A percentile compares a stretch with the other conserved stretches of the same genome.
These are phyloP conservation scores for Fistularia commersonii DNA, from an alignment of 2,797 vertebrate species.

Conservation along the genomic window DNA sequence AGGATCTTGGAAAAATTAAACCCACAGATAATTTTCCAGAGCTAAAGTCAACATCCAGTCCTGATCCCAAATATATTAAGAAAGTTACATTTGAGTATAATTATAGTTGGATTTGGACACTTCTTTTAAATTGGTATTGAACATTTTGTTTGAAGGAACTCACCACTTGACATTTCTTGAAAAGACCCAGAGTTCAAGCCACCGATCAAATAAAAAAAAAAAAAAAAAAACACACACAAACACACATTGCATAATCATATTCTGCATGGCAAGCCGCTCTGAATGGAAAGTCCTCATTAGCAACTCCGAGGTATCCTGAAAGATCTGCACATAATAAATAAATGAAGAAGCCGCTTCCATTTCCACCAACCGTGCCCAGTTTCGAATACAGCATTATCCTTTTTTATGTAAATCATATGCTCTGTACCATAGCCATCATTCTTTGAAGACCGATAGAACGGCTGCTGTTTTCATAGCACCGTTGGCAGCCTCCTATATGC, in stretches of 20 bases:
- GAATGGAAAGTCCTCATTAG: slow-evolving; percentile 28
- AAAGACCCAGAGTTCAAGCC: slow-evolving; percentile 7
- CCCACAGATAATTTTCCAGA: too few species aligned
- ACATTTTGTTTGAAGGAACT: too few species aligned
- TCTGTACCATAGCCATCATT: slow-evolving; percentile 22
- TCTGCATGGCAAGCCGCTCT: slow-evolving; percentile 11
- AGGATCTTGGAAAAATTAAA: too few species aligned
- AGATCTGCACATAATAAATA: not conserved
- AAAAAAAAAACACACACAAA: too few species aligned
- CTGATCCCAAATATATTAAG: too few species aligned
- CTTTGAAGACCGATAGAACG: slow-evolving; percentile 38
- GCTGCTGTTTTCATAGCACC: slow-evolving; percentile 13
- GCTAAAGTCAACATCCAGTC: too few species aligned
- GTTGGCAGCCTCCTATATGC: slow-evolving; percentile 20
- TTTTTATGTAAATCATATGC: slow-evolving; percentile 31
- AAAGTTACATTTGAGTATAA: too few species aligned
- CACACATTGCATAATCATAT: not conserved
- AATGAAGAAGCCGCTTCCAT: not conserved
- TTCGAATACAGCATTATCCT: slow-evolving; percentile 7
- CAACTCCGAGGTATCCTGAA: slow-evolving; percentile 18
- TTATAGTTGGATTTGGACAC: too few species aligned
- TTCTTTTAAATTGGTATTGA: too few species aligned
- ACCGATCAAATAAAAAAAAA: too few species aligned
- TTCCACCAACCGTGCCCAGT: slow-evolving; percentile 17
- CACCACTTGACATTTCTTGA: not conserved